Conservation (phyloP, 2,888 invertebrate species). For the Julus scandinavius region DNA sequence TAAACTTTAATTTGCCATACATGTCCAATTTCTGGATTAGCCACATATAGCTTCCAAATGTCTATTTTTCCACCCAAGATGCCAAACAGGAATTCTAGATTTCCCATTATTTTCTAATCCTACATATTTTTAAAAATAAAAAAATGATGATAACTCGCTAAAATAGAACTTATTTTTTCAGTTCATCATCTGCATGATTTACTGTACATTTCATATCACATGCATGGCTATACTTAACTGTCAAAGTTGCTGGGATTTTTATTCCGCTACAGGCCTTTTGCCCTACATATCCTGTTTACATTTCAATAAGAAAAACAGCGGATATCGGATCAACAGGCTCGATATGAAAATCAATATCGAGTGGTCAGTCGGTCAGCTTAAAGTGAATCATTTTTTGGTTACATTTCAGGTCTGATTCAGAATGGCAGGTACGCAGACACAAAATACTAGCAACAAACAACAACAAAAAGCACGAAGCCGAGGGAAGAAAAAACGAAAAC, state of each 20-base stretch:
- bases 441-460: not conserved
- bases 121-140: too few species aligned
- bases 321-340: slow-evolving; percentile 4
- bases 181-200: too few species aligned
- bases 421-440: not conserved
- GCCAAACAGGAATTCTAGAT: too few species aligned
- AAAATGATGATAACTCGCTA: too few species aligned
- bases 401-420: not conserved
- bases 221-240: too few species aligned
- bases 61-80: too few species aligned
- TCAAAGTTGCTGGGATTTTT: not conserved
- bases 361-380: slow-evolving; percentile 6
- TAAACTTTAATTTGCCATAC: too few species aligned
- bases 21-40: too few species aligned
- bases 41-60: too few species aligned
- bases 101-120: too few species aligned
- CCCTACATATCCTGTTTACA: not conserved
- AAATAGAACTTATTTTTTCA: too few species aligned
- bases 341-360: slow-evolving; percentile 33
- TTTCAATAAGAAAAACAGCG: not conserved
- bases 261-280: not conserved
- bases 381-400: not conserved
- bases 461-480: not conserved
- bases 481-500: not conserved
- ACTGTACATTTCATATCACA: too few species aligned